These are phyloP conservation scores for Alces alces DNA, from an alignment of 2,113 vertebrate species.

Conservation along the genomic window DNA sequence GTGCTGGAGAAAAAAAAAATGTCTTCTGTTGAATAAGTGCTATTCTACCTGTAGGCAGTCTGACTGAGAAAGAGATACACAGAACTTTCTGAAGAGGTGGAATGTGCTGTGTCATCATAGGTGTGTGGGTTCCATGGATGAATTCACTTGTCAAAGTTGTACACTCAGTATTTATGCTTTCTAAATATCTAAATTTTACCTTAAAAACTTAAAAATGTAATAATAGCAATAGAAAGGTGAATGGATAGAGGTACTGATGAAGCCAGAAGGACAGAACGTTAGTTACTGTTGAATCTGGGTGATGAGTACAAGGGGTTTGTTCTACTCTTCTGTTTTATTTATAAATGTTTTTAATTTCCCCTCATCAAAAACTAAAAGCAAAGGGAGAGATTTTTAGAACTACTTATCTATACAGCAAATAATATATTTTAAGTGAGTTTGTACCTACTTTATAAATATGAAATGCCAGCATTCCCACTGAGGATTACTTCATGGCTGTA, in stretches of 20 bases:
- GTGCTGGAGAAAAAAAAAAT: not conserved
- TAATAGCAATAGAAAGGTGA: not conserved
- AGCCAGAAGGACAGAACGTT: not conserved
- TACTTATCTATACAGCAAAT: not conserved
- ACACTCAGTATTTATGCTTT: not conserved
- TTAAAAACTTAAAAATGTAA: not conserved
- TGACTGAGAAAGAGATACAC: not conserved
- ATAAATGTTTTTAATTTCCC: not conserved
- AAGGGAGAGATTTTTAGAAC: not conserved
- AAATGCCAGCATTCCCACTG: conserved; percentile 45
- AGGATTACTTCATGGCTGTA: not conserved
- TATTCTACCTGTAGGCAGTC: not conserved
- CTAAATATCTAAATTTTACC: not conserved
- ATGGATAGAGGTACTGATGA: not conserved
- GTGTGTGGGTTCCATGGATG: not conserved
- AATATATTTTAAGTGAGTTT: not conserved
- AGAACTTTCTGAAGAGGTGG: not conserved
- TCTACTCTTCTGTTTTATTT: conserved; percentile 22
- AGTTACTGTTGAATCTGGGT: not conserved
- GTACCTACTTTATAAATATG: conserved; percentile 28
- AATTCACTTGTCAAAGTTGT: not conserved
- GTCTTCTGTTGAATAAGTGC: not conserved
- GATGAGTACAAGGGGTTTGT: not conserved
- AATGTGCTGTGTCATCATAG: not conserved
- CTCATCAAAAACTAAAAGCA: conserved; percentile 8